phyloP scores from a whole-genome alignment of 92 coral and sea anemone genomes.

The Phymanthus crucifer region DNA sequence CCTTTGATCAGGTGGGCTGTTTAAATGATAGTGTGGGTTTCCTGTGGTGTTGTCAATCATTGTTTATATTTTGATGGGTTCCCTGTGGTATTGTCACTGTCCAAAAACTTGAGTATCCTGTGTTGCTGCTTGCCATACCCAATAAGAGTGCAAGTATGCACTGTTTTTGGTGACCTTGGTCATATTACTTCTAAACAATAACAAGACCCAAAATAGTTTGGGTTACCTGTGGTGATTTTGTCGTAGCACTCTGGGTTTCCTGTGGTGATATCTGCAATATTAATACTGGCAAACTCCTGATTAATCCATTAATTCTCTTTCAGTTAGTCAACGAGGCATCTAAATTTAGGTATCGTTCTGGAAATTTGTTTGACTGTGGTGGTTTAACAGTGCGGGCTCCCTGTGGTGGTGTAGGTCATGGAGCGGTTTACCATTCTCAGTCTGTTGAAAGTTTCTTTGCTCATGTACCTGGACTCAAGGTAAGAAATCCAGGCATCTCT shows the following conservation, averaged over 20 bases:
- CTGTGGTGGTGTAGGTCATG: conserved; percentile 98
- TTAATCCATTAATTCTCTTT: neutral
- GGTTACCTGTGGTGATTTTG: too few species aligned
- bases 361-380: conserved; percentile 93
- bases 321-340: conserved; percentile 92
- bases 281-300: neutral
- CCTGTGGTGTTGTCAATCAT: neutral
- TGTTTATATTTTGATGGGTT: neutral
- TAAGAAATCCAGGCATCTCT: neutral
- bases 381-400: conserved; percentile 96
- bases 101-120: neutral
- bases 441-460: conserved; percentile 96
- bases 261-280: neutral
- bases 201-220: too few species aligned
- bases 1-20: conserved; percentile 99
- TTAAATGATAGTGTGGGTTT: conserved; percentile 19
- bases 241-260: too few species aligned
- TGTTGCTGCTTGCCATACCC: neutral
- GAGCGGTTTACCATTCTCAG: conserved; percentile 96
- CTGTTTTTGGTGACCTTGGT: too few species aligned
- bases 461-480: conserved; percentile 93
- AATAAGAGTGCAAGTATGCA: too few species aligned
- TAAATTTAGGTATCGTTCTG: conserved; percentile 91
- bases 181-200: too few species aligned
- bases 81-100: neutral